These are phyloP conservation scores for Patella vulgata DNA, from an alignment of 1,140 invertebrate species.

Conservation along the genomic window DNA sequence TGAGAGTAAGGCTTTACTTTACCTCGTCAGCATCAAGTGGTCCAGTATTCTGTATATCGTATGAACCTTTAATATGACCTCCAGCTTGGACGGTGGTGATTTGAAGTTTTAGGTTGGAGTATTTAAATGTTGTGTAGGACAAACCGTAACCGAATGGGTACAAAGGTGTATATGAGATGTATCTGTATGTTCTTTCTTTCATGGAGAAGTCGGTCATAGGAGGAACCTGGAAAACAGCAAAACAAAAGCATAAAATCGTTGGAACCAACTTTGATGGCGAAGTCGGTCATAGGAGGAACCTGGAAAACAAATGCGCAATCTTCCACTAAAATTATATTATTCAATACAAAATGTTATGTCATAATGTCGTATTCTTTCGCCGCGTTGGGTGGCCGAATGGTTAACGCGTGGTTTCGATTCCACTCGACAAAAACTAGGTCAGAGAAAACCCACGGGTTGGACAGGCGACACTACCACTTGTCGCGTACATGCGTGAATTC, in stretches of 20 bases:
- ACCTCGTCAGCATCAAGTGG: slow-evolving; percentile 50
- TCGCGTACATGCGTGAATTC: no score
- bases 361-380: no score
- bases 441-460: no score
- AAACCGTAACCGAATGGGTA: slow-evolving; percentile 61
- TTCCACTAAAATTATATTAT: no score
- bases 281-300: slow-evolving; percentile 49
- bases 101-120: slow-evolving; percentile 28
- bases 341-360: no score
- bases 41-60: slow-evolving; percentile 43
- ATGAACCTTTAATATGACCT: slow-evolving; percentile 26
- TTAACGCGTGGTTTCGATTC: no score
- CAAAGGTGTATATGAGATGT: slow-evolving; percentile 40
- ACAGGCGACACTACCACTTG: no score
- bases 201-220: slow-evolving; percentile 50
- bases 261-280: slow-evolving; percentile 36
- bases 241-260: not conserved
- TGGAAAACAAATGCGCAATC: slow-evolving; percentile 2
- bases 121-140: slow-evolving; percentile 50
- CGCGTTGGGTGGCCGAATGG: no score
- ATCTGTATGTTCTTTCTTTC: slow-evolving; percentile 51
- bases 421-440: no score
- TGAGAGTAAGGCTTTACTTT: no score
- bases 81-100: slow-evolving; percentile 29
- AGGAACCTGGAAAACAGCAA: slow-evolving; percentile 34